Base-by-base conservation (phyloP, 2,888 invertebrate species). In the Eustalomyia histrio region DNA sequence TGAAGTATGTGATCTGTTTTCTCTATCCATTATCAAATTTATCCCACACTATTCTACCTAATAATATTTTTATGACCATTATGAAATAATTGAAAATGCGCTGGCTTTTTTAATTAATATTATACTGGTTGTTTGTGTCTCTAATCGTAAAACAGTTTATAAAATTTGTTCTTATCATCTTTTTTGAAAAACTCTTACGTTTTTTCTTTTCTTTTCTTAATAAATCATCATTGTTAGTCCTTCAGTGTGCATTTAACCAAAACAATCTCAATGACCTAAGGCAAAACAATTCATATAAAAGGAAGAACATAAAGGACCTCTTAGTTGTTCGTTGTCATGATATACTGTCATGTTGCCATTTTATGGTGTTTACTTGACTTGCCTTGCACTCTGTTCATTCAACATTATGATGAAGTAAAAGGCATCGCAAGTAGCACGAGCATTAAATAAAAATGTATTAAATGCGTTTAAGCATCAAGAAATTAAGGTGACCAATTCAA, bases 281-380 rank as follows among this genome's bases (percentile, higher is more conserved):
- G 78, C 78, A 71, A 55, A 61, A 39, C 29, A 61, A 55, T 67
- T 67, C 39, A 24, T 61, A 39, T n/a, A 61, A 67, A 39, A 35
- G 35, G 29, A 21, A 73, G 29, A 21, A 73, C n/a, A 67, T 5
- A 68, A 35, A 67, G 67, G 72, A 60, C 67, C 67, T 79, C 16
- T 68, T 50, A 50, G 74, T 75, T 75, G 71, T 71, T 61, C 63
- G 69, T 73, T 68, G 79, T 82, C 76, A 75, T 63, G 72, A 72
- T 72, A 72, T 47, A 61, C 33, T 83, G 78, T 79, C 80, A 78
- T 82, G 74, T 75, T 82, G 82, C 60, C 83, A 76, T 78, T 83
- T 82, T 75, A 84, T 84, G 80, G 84, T 82, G 82, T 80, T 80
- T 80, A 72, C 82, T 83, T 81, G 81, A 79, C 83, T 82, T 79